Conservation (phyloP, 2,113 vertebrate species). For the Nothocercus nigrocapillus region DNA sequence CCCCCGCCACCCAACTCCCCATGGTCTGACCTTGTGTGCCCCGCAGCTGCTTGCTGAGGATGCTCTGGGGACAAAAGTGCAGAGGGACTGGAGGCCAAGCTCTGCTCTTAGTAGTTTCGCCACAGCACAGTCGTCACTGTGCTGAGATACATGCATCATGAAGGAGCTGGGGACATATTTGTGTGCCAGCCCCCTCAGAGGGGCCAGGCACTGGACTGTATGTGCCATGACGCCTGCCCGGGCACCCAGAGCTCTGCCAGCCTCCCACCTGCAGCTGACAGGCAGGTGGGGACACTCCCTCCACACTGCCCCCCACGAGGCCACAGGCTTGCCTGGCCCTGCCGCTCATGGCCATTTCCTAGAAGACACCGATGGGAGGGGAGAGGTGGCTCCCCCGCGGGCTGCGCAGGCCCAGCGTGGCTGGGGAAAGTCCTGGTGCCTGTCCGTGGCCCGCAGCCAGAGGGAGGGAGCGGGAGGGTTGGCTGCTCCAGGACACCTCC, state of each 20-base stretch:
- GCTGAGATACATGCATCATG: neutral
- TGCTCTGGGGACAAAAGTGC: neutral
- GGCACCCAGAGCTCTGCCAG: no score
- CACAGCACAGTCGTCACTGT: neutral
- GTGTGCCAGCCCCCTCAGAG: no score
- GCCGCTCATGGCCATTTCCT: no score
- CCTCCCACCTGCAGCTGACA: no score
- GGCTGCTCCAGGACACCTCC: neutral
- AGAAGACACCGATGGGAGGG: neutral
- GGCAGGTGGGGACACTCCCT: no score
- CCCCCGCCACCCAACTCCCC: neutral
- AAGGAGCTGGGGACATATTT: neutral
- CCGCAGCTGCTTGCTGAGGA: neutral
- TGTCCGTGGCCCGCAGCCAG: no score
- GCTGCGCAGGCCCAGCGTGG: neutral
- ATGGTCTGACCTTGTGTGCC: neutral
- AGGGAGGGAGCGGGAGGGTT: neutral
- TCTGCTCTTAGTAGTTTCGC: neutral
- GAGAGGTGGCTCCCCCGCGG: neutral
- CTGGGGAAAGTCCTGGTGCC: neutral
- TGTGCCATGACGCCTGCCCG: no score
- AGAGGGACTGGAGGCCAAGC: no score
- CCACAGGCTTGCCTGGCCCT: no score
- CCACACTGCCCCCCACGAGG: no score
- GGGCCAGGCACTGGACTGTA: no score